phyloP scores from a whole-genome alignment of 2,113 vertebrate genomes.

The Corapipo altera region DNA sequence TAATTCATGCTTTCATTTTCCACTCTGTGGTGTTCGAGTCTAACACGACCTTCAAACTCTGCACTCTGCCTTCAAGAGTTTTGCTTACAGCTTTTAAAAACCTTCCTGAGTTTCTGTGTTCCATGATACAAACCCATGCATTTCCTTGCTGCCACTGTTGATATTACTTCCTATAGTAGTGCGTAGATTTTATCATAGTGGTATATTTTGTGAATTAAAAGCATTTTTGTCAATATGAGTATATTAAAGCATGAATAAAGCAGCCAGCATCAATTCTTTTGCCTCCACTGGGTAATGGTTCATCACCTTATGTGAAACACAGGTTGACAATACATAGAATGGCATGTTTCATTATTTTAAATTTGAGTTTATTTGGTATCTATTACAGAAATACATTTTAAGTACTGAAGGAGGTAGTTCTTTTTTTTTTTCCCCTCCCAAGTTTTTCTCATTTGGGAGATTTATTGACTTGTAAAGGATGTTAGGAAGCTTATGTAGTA shows the following conservation, averaged over 20 bases:
- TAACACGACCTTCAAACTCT: not conserved
- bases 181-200: slow-evolving; percentile 1
- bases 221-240: not conserved
- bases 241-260: slow-evolving; percentile 11
- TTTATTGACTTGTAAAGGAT: not conserved
- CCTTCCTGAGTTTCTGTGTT: slow-evolving; percentile 23
- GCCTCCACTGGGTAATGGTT: not conserved
- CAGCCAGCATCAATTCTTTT: not conserved
- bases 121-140: slow-evolving; percentile 22
- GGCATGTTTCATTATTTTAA: not conserved
- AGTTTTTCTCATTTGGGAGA: not conserved
- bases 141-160: slow-evolving; percentile 34
- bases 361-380: not conserved
- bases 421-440: not conserved
- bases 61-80: slow-evolving; percentile 8
- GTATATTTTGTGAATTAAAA: not conserved
- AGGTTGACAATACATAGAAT: not conserved
- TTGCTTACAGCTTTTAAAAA: slow-evolving; percentile 8
- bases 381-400: not conserved
- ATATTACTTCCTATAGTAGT: not conserved
- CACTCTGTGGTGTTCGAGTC: slow-evolving; percentile 19
- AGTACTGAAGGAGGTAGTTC: not conserved
- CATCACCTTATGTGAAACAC: not conserved
- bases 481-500: not conserved
- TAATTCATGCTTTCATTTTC: slow-evolving; percentile 56